These are phyloP conservation scores for Tribolium freemani DNA, from an alignment of 2,888 invertebrate species.

Conservation along the genomic window DNA sequence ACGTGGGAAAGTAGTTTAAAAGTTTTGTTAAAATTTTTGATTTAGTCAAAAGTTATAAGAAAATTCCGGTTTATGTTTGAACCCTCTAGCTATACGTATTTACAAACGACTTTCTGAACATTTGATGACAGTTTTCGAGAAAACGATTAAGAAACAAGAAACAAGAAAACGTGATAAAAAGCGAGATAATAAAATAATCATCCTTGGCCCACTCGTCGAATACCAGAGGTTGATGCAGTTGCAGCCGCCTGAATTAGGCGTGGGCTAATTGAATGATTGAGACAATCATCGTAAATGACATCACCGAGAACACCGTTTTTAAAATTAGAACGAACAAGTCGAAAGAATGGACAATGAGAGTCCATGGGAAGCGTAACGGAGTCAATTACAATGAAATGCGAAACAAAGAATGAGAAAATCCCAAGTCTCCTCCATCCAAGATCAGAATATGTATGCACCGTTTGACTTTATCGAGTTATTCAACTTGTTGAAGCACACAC, in stretches of 20 bases:
- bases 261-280: slow-evolving; percentile 56
- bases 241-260: slow-evolving; percentile 46
- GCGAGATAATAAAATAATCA: neutral
- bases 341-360: slow-evolving; percentile 4
- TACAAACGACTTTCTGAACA: no score
- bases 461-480: slow-evolving; percentile 4
- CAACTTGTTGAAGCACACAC: slow-evolving; percentile 3
- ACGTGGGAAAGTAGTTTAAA: no score
- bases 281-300: slow-evolving; percentile 27
- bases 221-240: neutral
- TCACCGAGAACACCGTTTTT: slow-evolving; percentile 24
- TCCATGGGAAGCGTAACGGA: neutral
- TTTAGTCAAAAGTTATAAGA: no score
- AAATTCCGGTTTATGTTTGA: no score
- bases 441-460: neutral
- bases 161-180: no score
- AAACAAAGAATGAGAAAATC: slow-evolving; percentile 17
- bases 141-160: no score
- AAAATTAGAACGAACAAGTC: neutral
- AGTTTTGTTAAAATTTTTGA: no score
- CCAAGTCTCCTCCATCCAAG: neutral
- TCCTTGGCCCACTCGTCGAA: slow-evolving; percentile 32
- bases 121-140: no score
- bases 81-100: no score
- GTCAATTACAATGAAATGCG: neutral